Evolutionary conservation across 2,888 invertebrate genomes (phyloP), one percentile per base, ranked within the genome.

Genomic region (Spicauda simplicius): DNA sequence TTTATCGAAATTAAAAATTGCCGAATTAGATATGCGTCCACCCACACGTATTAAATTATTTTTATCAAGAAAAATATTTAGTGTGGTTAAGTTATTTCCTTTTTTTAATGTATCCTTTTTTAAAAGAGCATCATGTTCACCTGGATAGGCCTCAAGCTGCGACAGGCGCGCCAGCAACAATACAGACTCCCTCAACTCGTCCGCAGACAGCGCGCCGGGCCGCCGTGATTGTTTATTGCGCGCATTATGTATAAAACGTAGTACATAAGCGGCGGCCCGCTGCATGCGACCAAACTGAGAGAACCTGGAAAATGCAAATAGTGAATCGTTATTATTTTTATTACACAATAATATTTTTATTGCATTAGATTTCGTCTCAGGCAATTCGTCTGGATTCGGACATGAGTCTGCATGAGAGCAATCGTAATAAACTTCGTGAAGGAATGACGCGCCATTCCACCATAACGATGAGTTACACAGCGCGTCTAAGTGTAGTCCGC

Each of bases 1-100:
- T 54, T 72, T 72, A 55, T 72, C 50, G 41, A 63, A 70, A 69
- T 48, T 16, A 48, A 68, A 69, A 56, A 68, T 56, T 16, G 45
- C 16, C 25, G 10, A 33, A 55, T 25, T 14, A 30, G 14, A 25
- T 59, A 7, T 5, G 54, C 45, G 14, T 8, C 33, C 33, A 33
- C 33, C 33, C 1, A 33, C 33, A 33, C 33, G 33, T 1, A 33
- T 8, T 8, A 33, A 8, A 8, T 33, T 33, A 33, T 33, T 33
- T 4, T 33, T 8, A 8, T 33, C 33, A 33, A 33, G 7, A 33
- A 33, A 33, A 4, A 33, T 8, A 33, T 33, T 33, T 33, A 33
- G 8, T 33, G 4, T 33, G 8, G 7, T 33, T 33, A 33, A 33
- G 10, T 33, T 33, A 33, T 33, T 4, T 33, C 10, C 1, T 5